phyloP scores from a whole-genome alignment of 92 coral and sea anemone species.

The Porites rus region DNA sequence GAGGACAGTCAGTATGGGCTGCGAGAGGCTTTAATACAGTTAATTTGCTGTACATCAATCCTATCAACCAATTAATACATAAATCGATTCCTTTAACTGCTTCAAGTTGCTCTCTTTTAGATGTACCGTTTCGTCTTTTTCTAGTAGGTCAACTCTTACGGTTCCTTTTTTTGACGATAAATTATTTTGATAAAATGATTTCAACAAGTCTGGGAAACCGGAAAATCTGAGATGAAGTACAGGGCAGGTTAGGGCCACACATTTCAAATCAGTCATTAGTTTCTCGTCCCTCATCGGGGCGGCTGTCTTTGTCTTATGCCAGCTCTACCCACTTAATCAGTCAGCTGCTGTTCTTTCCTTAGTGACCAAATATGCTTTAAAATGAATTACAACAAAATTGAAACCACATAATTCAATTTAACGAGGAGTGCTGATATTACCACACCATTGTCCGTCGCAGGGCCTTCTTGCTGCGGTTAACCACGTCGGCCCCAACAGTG shows the following conservation, averaged over 20 bases:
- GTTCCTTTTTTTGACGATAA: too few relatives aligned
- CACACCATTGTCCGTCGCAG: background rate
- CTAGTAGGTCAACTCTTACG: too few relatives aligned
- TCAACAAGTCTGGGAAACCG: background rate
- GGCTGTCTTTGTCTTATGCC: background rate
- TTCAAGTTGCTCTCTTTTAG: too few relatives aligned
- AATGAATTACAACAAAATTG: background rate
- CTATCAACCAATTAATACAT: too few relatives aligned
- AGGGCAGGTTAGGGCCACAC: conserved; percentile 9
- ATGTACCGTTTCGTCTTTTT: too few relatives aligned
- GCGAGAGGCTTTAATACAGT: too few relatives aligned
- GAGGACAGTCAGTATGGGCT: too few relatives aligned
- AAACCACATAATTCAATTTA: background rate
- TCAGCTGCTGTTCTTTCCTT: background rate
- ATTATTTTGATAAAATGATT: background rate
- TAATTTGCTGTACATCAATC: too few relatives aligned
- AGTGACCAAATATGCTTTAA: background rate
- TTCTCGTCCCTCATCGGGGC: background rate
- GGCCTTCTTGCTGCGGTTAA: background rate
- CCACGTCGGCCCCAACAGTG: background rate
- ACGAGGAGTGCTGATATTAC: background rate
- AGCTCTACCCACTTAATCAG: background rate
- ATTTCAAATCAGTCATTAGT: background rate
- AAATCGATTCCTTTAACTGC: too few relatives aligned
- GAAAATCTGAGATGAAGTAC: background rate